Base-by-base conservation (phyloP, 2,797 vertebrate species). In the Pelobates cultripes region DNA sequence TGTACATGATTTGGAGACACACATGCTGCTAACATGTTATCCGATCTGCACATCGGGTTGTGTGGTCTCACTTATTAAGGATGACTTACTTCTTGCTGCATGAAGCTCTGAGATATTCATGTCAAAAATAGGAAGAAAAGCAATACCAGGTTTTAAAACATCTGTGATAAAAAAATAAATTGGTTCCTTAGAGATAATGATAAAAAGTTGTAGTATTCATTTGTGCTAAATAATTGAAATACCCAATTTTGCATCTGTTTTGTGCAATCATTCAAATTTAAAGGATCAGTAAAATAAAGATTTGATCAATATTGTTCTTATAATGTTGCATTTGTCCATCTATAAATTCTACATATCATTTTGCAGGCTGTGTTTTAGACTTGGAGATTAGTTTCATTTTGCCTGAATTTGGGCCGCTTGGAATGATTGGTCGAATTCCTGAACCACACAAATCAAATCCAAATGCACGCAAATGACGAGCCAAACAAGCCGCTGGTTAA, bases 91-190 rank as follows among this genome's bases (percentile, higher is more conserved):
- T 28, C 15, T 17, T 78, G 67, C n/a, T 60, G 70, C 66, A 57
- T 77, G 73, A 69, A 83, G 55, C n/a, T 42, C 45, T 63, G 7
- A 77, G 51, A 73, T 67, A 61, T 75, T 83, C 43, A 67, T 78
- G 42, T n/a, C 43, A 43, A 12, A 12, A n/a, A 63, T 28, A 28
- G 28, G 67, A 44, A 41, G 28, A 44, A 55, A n/a, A 15, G 53
- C 51, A 78, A 73, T 43, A 45, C 45, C 60, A 80, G 68, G 68
- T 64, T n/a, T 70, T 14, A 47, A 63, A 57, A 78, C 76, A 78
- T 78, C 40, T 71, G 66, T 71, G 17, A 60, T 70, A 57, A 12
- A 60, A 60, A 28, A 28, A 28, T 28, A 28, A 66, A 61, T 41
- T 44, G 43, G 15, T 44, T 43, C n/a, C 28, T 45, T 78, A 53